phyloP scores from a whole-genome alignment of 2,113 vertebrate species.

The Hemicordylus capensis region DNA sequence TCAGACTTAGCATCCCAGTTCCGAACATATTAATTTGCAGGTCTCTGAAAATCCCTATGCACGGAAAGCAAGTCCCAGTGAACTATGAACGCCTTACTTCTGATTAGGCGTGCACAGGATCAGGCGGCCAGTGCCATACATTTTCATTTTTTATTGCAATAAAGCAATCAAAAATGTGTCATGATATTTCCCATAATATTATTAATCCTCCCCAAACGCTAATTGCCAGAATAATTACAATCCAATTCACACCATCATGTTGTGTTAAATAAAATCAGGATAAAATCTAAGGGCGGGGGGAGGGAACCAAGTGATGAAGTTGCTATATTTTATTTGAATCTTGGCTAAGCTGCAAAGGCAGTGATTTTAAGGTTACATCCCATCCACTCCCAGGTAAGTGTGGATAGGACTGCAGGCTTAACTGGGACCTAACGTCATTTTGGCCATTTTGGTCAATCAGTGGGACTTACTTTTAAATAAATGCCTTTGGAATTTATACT shows the following conservation, averaged over 20 bases:
- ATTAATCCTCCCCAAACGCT: no score
- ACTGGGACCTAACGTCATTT: not conserved
- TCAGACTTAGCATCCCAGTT: not conserved
- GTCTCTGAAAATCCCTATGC: no score
- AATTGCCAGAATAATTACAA: no score
- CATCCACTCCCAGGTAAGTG: no score
- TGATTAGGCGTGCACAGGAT: not conserved
- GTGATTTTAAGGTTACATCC: not conserved
- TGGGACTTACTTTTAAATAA: not conserved
- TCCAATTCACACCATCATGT: no score
- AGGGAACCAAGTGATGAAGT: not conserved
- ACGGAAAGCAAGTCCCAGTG: no score
- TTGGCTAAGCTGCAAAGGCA: not conserved
- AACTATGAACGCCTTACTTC: no score
- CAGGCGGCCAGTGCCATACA: not conserved
- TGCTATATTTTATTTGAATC: not conserved
- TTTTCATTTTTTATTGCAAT: not conserved
- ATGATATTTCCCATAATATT: no score
- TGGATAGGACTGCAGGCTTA: not conserved
- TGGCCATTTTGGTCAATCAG: no score
- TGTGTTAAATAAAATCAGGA: not conserved
- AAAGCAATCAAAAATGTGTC: no score
- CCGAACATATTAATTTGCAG: not conserved
- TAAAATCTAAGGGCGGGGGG: no score
- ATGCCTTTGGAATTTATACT: not conserved